These are phyloP conservation scores for Dinocampus coccinellae DNA, from an alignment of 2,888 invertebrate species.

Conservation along the genomic window DNA sequence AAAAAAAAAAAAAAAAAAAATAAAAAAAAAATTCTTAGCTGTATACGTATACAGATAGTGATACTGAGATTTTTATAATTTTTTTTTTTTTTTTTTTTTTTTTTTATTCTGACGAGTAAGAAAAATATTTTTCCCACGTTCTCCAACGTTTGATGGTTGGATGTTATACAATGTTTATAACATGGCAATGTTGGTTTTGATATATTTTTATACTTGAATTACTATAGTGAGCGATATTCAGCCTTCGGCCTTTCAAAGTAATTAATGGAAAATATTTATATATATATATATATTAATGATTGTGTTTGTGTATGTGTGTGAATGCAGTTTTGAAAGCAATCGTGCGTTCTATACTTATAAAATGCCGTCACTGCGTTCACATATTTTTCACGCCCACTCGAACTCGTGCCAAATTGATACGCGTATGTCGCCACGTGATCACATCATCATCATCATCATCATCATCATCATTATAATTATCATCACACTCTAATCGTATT, in stretches of 20 bases:
- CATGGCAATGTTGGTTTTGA: neutral
- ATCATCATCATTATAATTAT: neutral
- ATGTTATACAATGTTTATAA: neutral
- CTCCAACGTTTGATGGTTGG: neutral
- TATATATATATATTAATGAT: neutral
- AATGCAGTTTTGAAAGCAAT: neutral
- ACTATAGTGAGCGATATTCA: constrained; percentile 13
- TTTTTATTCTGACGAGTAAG: neutral
- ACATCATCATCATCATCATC: neutral
- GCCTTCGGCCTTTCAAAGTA: constrained; percentile 26
- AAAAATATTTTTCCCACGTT: constrained; percentile 20
- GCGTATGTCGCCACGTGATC: constrained; percentile 27
- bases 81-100: neutral
- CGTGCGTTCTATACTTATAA: neutral
- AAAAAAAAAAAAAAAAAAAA: neutral
- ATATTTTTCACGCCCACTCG: constrained; percentile 36
- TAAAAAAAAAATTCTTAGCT: neutral
- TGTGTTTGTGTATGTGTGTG: neutral
- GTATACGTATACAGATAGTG: neutral
- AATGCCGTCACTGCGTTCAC: constrained; percentile 31
- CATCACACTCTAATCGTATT: neutral
- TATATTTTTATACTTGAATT: neutral
- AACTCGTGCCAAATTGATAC: constrained; percentile 30
- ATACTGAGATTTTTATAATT: neutral
- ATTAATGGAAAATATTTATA: constrained; percentile 31